Evolutionary conservation across 2,113 vertebrate genomes (phyloP).

Genomic region (Corydoras sp.): DNA sequence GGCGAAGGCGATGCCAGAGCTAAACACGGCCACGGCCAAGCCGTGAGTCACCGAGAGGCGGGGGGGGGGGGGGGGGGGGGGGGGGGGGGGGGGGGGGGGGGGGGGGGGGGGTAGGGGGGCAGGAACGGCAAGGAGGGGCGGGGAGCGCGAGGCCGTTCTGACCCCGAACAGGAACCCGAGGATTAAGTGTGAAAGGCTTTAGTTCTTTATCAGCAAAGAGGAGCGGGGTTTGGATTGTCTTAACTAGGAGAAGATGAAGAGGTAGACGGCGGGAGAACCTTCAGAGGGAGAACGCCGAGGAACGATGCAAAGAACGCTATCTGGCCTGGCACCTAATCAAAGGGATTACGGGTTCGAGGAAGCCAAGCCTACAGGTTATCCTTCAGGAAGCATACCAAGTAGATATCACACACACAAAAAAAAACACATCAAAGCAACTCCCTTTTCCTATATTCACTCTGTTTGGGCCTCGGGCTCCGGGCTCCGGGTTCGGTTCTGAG

Average conservation of each 20-base stretch:
- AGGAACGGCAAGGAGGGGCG: constrained; percentile 27
- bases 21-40: constrained; percentile 27
- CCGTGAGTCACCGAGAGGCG: constrained; percentile 1
- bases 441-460: constrained; percentile 94
- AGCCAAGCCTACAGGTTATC: constrained; percentile 96
- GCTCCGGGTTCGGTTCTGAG: constrained; percentile 79
- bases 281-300: constrained; percentile 53
- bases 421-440: constrained; percentile 91
- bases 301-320: constrained; percentile 77
- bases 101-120: background rate
- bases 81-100: background rate
- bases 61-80: background rate
- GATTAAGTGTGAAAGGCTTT: constrained; percentile 37
- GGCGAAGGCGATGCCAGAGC: constrained; percentile 38
- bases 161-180: constrained; percentile 66
- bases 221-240: constrained; percentile 62
- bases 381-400: constrained; percentile 97
- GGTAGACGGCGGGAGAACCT: constrained; percentile 61
- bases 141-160: constrained; percentile 60
- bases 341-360: constrained; percentile 91
- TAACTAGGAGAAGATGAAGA: constrained; percentile 72
- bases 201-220: constrained; percentile 49
- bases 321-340: constrained; percentile 98
- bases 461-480: constrained; percentile 73
- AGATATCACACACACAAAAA: constrained; percentile 98